A percentile compares a stretch with the other conserved stretches of the same genome.
phyloP scores from a whole-genome alignment of 1,140 invertebrate species.

The Cotesia typhae region DNA sequence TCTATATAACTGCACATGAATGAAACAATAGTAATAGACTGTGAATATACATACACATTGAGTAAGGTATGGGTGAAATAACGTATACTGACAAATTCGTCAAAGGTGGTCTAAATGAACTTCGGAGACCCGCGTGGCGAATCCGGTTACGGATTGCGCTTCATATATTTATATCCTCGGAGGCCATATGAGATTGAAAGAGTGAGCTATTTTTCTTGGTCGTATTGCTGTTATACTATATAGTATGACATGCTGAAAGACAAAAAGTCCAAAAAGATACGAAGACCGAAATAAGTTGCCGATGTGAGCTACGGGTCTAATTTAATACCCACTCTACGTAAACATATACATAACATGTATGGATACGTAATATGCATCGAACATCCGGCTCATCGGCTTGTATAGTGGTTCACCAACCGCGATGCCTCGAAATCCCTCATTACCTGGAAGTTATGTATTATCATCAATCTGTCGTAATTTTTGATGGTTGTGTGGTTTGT shows the following conservation, averaged over 20 bases:
- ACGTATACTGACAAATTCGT: conserved; percentile 18
- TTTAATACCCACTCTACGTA: conserved; percentile 12
- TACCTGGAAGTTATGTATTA: conserved; percentile 7
- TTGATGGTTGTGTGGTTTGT: not conserved
- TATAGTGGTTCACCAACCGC: conserved; percentile 9
- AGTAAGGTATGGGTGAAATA: not conserved
- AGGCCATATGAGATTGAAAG: not conserved
- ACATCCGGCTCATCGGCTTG: conserved; percentile 3
- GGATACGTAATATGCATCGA: conserved; percentile 16
- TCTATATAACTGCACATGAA: not conserved
- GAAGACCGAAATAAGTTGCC: not conserved
- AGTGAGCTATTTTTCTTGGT: not conserved
- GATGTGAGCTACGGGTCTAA: not conserved
- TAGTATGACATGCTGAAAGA: no score
- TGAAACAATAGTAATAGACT: no score
- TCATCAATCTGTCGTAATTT: conserved; percentile 15
- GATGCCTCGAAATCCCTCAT: conserved; percentile 12
- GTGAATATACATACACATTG: not conserved
- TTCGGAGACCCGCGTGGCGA: conserved; percentile 13
- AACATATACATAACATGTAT: not conserved
- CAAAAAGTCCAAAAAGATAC: not conserved
- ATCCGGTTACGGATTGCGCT: conserved; percentile 18
- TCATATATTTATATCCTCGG: conserved; percentile 4
- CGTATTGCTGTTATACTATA: conserved; percentile 8
- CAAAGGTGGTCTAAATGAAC: conserved; percentile 33